Conservation (phyloP, 2,888 invertebrate species). For the Diploptera punctata region DNA sequence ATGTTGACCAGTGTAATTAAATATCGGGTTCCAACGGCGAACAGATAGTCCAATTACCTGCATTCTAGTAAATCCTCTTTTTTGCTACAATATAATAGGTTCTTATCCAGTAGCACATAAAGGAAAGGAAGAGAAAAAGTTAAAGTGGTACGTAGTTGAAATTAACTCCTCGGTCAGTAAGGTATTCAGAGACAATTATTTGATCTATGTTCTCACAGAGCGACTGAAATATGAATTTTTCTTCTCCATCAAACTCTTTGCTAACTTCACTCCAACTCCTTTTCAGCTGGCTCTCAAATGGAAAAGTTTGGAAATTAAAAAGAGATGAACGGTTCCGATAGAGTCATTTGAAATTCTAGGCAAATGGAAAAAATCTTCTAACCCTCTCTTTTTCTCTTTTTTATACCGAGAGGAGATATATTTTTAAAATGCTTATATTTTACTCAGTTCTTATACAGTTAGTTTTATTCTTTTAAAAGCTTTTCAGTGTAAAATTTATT, state of each 20-base stretch:
- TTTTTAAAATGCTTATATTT: constrained; percentile 5
- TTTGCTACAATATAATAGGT: too few relatives aligned
- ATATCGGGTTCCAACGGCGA: too few relatives aligned
- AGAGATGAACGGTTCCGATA: constrained; percentile 35
- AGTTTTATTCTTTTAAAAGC: constrained; percentile 15
- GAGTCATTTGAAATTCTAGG: constrained; percentile 30
- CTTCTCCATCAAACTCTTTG: constrained; percentile 36
- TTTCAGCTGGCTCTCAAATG: constrained; percentile 28
- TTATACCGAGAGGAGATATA: not conserved
- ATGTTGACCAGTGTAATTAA: too few relatives aligned
- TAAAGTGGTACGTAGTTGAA: too few relatives aligned
- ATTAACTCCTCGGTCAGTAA: too few relatives aligned
- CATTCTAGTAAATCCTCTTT: too few relatives aligned
- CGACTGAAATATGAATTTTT: constrained; percentile 30
- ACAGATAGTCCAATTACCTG: too few relatives aligned
- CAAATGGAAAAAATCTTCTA: constrained; percentile 30
- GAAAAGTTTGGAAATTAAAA: constrained; percentile 38
- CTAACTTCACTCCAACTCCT: constrained; percentile 28
- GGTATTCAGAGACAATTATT: too few relatives aligned
- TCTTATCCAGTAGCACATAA: too few relatives aligned
- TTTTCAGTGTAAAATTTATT: constrained; percentile 16
- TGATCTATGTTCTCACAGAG: constrained; percentile 21
- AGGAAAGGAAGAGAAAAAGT: too few relatives aligned
- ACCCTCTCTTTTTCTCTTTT: constrained; percentile 4
- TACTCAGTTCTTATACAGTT: not conserved